Base-by-base conservation (phyloP, 2,888 invertebrate species). In the Amiota mariae region DNA sequence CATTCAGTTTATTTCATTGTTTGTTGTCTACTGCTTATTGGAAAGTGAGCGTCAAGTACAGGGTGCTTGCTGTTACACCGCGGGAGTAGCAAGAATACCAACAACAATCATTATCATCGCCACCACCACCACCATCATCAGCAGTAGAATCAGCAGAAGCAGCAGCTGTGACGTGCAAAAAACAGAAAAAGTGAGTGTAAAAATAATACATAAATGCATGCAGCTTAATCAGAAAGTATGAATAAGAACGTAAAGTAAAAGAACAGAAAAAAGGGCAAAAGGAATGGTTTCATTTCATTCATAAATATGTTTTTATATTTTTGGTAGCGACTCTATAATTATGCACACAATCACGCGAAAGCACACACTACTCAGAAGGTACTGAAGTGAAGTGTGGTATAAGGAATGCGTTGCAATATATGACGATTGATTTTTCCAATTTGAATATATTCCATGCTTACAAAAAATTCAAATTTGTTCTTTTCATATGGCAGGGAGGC, bases 131-230 rank as follows among this genome's bases (percentile, higher is more conserved):
- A 36, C 36, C 36, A 36, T 6, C 36, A 36, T 0, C 36, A 57
- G 57, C 8, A 10, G 57, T 9, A 57, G 8, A 4, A 57, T 20
- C 20, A 48, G 51, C 20, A 18, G 67, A 6, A 11, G 18, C 15
- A 67, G 67, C 67, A 67, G 67, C 67, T 67, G 67, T 67, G 67
- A 67, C 67, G 67, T 67, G 48, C 24, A 47, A 66, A 11, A 66
- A 66, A 67, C 8, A 49, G 18, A 15, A 59, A 63, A 63, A 2
- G 36, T 63, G 61, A 63, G 61, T 63, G 61, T 9, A n/a, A n/a
- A n/a, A n/a, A 18, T 57, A 8, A 8, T 8, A n/a, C 8, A 20
- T 15, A 36, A 36, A 36, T 36, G 36, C 36, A 4, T 36, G 36
- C 36, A 36, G 2, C 6, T 36, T 36, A 36, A 36, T n/a, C 36